Evolutionary conservation across 2,888 invertebrate species (phyloP).

Genomic region (Harpalus rubripes): DNA sequence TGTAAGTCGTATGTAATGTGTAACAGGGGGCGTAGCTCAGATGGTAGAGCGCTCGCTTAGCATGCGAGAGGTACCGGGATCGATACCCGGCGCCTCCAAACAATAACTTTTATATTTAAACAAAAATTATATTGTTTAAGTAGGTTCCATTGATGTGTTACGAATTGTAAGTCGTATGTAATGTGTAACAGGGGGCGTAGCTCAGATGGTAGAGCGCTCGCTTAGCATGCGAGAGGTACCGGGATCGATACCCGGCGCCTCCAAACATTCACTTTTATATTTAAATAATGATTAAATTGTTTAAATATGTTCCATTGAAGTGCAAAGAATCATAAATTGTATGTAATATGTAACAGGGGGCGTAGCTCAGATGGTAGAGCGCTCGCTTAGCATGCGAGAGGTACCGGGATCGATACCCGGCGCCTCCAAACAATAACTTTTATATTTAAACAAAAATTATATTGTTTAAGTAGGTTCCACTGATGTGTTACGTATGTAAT

Average conservation of each 20-base stretch:
- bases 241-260: constrained; percentile 79
- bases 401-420: constrained; percentile 80
- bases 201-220: constrained; percentile 81
- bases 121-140: too few species aligned
- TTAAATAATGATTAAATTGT: background rate
- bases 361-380: constrained; percentile 81
- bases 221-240: constrained; percentile 81
- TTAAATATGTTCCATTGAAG: background rate
- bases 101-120: too few species aligned
- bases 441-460: background rate
- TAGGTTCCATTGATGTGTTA: too few species aligned
- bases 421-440: constrained; percentile 74
- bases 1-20: background rate
- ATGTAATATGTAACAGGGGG: constrained; percentile 68
- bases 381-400: constrained; percentile 81
- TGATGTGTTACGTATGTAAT: background rate
- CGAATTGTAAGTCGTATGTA: background rate
- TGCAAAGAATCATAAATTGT: background rate
- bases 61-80: constrained; percentile 81
- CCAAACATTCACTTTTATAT: constrained; percentile 70
- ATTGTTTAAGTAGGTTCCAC: background rate
- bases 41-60: constrained; percentile 81
- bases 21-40: constrained; percentile 77
- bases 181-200: constrained; percentile 74
- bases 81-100: constrained; percentile 78